Evolutionary conservation across 2,113 vertebrate species (phyloP), one percentile per base, ranked within the genome.

Genomic region (Ptyas mucosa): DNA sequence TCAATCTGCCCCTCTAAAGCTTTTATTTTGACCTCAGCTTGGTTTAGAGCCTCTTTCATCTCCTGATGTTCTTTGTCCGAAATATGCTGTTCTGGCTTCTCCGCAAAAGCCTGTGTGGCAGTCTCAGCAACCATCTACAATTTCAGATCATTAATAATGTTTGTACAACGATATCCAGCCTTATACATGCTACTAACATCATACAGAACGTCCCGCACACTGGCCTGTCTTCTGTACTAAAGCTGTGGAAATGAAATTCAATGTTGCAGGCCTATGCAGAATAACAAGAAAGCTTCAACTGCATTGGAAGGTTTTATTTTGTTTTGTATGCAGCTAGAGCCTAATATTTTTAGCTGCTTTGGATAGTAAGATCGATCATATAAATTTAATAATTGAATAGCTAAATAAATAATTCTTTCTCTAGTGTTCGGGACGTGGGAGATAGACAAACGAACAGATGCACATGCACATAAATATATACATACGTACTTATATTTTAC

Each of bases 41-140:
- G 99, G 91, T 26, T 97, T 85, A 99, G 97, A 64, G 97, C 95
- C 3, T 99, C 99, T 96, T 97, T 98, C 85, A 99, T 96, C 53
- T 97, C 98, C 91, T 99, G 98, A n/a, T 99, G 95, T 94, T 99
- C 99, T 94, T 99, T 99, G 46, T 95, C 97, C 5, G 98, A 98
- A 81, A 98, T 95, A 52, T 99, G 98, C 88, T 98, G 98, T 61
- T 98, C 98, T 85, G 99, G 98, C 51, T 98, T 97, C 55, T 99
- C 99, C 95, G 97, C 97, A 24, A 97, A 96, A n/a, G 98, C 97
- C 51, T 97, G 98, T 94, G 98, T 97, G 10, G 99, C 98, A 0
- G 98, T 96, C 87, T 99, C 98, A 0, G 98, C 97, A 93, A 98
- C 97, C 94, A 98, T 94, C 99, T 99, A 94, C 49, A 96, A 96